phyloP scores from a whole-genome alignment of 2,888 invertebrate genomes.

The Epinotia ramella region DNA sequence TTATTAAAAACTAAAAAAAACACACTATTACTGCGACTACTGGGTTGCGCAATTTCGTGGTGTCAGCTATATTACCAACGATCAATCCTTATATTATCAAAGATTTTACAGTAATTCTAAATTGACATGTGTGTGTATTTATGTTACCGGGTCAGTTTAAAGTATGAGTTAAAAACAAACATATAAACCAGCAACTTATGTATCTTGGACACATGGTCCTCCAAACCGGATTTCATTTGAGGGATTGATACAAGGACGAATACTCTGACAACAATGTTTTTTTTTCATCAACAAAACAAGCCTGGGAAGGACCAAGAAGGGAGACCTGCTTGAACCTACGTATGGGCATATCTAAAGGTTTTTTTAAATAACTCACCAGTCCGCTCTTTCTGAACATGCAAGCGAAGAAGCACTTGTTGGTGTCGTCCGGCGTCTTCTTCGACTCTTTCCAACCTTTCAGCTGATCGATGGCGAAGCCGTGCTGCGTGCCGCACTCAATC shows the following conservation, averaged over 20 bases:
- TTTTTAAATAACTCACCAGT: not conserved
- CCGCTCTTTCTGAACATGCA: slow-evolving; percentile 28
- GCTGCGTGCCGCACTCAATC: not conserved
- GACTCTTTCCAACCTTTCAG: not conserved
- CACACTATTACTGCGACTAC: too few species aligned
- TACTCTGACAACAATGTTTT: not conserved
- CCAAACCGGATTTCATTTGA: not conserved
- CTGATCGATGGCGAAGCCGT: not conserved
- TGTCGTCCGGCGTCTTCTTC: not conserved
- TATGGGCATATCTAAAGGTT: not conserved
- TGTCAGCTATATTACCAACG: too few species aligned
- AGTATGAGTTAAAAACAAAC: not conserved
- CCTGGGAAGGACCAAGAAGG: too few species aligned
- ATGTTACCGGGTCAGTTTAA: too few species aligned
- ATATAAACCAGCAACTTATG: not conserved
- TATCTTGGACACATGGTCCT: not conserved
- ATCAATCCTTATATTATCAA: too few species aligned
- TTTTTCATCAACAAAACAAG: not conserved
- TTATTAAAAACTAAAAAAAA: too few species aligned
- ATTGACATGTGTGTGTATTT: too few species aligned
- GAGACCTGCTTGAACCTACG: too few species aligned
- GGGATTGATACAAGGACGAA: too few species aligned
- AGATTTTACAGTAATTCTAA: too few species aligned
- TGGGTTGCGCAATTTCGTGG: too few species aligned
- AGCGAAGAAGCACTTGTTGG: slow-evolving; percentile 26